A percentile compares a stretch with the other conserved stretches of the same genome.
Conservation (phyloP, 2,888 invertebrate species). For the Sympetrum striolatum region DNA sequence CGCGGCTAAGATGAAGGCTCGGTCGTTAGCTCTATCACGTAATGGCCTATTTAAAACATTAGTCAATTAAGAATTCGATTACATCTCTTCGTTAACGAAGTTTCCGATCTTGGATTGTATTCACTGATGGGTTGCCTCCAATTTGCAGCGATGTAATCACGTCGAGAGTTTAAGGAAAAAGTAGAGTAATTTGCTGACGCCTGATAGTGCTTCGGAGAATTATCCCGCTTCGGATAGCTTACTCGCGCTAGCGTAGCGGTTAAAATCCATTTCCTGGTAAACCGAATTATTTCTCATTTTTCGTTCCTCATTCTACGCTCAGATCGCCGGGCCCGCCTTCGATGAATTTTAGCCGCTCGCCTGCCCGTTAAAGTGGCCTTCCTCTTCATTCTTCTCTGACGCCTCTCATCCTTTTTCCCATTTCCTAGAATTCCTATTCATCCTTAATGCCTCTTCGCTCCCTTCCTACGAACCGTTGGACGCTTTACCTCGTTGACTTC, state of each 20-base stretch:
- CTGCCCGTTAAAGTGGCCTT: not conserved
- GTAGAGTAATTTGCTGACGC: not conserved
- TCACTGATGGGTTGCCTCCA: no score
- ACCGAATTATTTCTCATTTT: not conserved
- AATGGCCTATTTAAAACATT: no score
- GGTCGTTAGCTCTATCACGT: no score
- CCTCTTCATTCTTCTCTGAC: not conserved
- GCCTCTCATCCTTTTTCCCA: not conserved
- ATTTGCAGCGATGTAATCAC: not conserved
- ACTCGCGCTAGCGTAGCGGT: not conserved
- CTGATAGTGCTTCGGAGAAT: not conserved
- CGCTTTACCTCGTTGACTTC: not conserved
- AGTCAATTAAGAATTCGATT: no score
- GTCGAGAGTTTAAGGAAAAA: not conserved
- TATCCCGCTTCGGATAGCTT: not conserved
- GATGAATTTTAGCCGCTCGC: not conserved
- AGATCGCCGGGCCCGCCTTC: not conserved
- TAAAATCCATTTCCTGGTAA: not conserved
- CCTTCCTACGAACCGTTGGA: not conserved
- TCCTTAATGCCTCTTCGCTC: slow-evolving; percentile 7
- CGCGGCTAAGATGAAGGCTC: no score
- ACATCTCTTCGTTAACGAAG: not conserved
- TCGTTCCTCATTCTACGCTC: no score
- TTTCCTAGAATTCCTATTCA: not conserved
- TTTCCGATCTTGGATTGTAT: not conserved